phyloP scores from a whole-genome alignment of 2,888 invertebrate species.

The Mesorhabditis belari region DNA sequence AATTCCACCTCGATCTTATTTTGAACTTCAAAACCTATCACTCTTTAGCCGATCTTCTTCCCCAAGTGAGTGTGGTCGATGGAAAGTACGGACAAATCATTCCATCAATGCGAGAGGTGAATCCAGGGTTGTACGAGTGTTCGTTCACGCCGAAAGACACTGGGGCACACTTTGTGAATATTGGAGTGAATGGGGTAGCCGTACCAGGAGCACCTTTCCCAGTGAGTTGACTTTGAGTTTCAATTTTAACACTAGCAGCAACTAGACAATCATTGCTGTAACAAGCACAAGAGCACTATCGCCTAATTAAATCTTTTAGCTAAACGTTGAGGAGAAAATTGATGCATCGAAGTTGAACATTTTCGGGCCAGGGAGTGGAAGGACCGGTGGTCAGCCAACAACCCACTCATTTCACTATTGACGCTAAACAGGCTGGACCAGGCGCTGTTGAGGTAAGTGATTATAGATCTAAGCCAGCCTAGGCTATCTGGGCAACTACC shows the following conservation, averaged over 20 bases:
- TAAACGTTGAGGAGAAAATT: slow-evolving; percentile 69
- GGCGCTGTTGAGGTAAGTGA: slow-evolving; percentile 58
- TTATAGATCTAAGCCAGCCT: slow-evolving; percentile 71
- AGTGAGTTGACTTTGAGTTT: slow-evolving; percentile 54
- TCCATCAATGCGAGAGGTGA: slow-evolving; percentile 58
- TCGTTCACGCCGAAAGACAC: slow-evolving; percentile 67
- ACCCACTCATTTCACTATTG: slow-evolving; percentile 76
- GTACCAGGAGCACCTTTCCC: slow-evolving; percentile 76
- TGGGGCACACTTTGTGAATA: slow-evolving; percentile 68
- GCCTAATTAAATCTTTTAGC: slow-evolving; percentile 45
- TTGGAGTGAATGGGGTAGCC: slow-evolving; percentile 75
- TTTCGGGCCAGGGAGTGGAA: slow-evolving; percentile 79
- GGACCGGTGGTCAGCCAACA: slow-evolving; percentile 63
- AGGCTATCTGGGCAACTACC: no score
- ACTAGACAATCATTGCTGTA: no score
- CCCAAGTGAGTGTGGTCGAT: slow-evolving; percentile 63
- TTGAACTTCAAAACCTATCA: background rate
- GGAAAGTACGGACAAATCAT: slow-evolving; percentile 54
- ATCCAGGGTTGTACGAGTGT: slow-evolving; percentile 66
- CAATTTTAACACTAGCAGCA: no score
- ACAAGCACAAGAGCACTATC: background rate
- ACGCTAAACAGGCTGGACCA: slow-evolving; percentile 75
- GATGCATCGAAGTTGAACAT: slow-evolving; percentile 72
- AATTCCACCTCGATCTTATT: background rate
- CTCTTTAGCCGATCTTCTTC: slow-evolving; percentile 36